Evolutionary conservation across 2,797 vertebrate species (phyloP).

Genomic region (Chanos chanos): DNA sequence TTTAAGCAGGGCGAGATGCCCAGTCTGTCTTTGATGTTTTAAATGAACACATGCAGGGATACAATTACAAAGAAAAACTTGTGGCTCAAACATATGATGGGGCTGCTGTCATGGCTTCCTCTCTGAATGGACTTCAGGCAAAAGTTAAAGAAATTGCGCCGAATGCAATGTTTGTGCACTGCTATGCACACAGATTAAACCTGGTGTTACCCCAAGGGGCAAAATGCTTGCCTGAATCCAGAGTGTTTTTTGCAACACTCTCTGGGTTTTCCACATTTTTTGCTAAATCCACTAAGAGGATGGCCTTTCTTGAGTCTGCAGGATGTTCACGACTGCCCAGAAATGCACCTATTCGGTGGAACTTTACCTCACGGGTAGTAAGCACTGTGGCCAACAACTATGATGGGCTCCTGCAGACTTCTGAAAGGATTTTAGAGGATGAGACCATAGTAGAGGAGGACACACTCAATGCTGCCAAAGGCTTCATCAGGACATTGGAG

Average conservation of each 20-base stretch:
- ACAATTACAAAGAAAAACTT: neutral
- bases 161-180: constrained; percentile 3
- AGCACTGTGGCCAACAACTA: constrained; percentile 10
- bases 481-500: constrained; percentile 22
- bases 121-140: neutral
- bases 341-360: constrained; percentile 6
- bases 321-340: neutral
- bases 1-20: too few relatives aligned
- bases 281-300: constrained; percentile 17
- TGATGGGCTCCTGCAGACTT: constrained; percentile 2
- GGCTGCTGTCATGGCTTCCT: neutral
- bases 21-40: neutral
- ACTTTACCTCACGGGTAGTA: constrained; percentile 7
- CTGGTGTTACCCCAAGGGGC: constrained; percentile 7
- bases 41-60: neutral
- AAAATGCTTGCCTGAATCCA: constrained; percentile 1
- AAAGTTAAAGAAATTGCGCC: neutral
- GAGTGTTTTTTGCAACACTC: constrained; percentile 16
- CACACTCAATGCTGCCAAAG: neutral
- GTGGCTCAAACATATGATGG: too few relatives aligned
- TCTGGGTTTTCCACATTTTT: constrained; percentile 15
- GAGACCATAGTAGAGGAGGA: constrained; percentile 4
- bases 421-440: neutral
- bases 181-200: constrained; percentile 8
- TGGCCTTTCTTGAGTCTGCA: neutral